Evolutionary conservation across 2,888 invertebrate species (phyloP).

Genomic region (Chrysina gloriosa): DNA sequence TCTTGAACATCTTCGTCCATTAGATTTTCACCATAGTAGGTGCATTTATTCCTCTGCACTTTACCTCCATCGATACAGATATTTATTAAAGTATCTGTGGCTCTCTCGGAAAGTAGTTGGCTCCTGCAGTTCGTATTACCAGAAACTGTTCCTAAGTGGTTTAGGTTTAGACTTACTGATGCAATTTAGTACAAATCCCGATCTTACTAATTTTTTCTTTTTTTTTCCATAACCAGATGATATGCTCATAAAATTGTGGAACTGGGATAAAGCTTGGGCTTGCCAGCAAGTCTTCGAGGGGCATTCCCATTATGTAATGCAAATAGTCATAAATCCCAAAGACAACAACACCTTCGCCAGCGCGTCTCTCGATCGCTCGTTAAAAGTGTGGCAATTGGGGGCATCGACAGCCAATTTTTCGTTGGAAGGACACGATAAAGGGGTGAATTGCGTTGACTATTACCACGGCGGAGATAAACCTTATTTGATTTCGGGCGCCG

Average conservation of each 20-base stretch:
- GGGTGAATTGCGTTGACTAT: constrained; percentile 99
- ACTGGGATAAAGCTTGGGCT: constrained; percentile 99
- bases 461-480: constrained; percentile 99
- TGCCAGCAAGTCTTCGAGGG: constrained; percentile 99
- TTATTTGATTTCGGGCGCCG: constrained; percentile 98
- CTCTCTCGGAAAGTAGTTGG: no score
- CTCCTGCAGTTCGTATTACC: no score
- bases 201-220: constrained; percentile 3
- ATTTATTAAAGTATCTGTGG: no score
- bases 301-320: constrained; percentile 99
- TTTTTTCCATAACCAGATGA: no score
- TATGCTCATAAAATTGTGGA: constrained; percentile 98
- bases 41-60: no score
- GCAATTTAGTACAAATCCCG: no score
- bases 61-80: no score
- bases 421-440: constrained; percentile 97
- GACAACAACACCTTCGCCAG: constrained; percentile 99
- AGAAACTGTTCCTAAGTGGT: no score
- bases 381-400: constrained; percentile 98
- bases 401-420: constrained; percentile 98
- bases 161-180: no score
- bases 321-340: constrained; percentile 98
- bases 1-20: no score
- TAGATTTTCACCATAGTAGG: no score
- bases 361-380: constrained; percentile 96